These are phyloP conservation scores for Merodon equestris DNA, from an alignment of 2,888 invertebrate species.

Conservation along the genomic window DNA sequence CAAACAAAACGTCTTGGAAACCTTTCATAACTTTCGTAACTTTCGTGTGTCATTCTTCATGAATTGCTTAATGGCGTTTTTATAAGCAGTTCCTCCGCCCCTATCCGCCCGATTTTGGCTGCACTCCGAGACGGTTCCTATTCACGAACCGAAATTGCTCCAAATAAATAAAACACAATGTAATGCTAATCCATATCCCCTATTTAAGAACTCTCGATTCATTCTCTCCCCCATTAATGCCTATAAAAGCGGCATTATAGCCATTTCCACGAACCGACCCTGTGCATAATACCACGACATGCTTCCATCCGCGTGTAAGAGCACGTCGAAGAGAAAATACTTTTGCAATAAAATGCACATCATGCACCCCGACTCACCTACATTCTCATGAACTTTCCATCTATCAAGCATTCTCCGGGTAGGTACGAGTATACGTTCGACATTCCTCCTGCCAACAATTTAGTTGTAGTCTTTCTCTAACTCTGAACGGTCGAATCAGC, in stretches of 20 bases:
- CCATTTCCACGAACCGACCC: constrained; percentile 39
- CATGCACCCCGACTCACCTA: constrained; percentile 66
- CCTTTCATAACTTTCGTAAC: constrained; percentile 23
- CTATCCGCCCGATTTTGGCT: constrained; percentile 2
- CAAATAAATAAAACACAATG: constrained; percentile 33
- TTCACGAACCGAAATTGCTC: constrained; percentile 15
- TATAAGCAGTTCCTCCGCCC: neutral
- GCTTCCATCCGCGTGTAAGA: constrained; percentile 52
- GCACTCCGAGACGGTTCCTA: constrained; percentile 16
- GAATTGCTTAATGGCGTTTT: constrained; percentile 28
- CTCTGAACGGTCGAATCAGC: constrained; percentile 70
- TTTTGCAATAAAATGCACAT: constrained; percentile 52
- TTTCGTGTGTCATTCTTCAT: constrained; percentile 37
- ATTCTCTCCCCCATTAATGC: constrained; percentile 1
- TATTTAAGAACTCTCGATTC: constrained; percentile 1
- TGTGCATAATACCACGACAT: constrained; percentile 31
- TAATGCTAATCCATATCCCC: constrained; percentile 26
- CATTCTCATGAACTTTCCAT: constrained; percentile 65
- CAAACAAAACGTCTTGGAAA: neutral
- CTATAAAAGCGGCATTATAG: constrained; percentile 30
- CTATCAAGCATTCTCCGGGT: constrained; percentile 37
- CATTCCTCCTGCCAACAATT: constrained; percentile 60
- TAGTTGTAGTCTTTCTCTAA: constrained; percentile 74
- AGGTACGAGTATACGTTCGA: constrained; percentile 40
- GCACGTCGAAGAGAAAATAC: constrained; percentile 50